Evolutionary conservation across 2,888 invertebrate genomes (phyloP), one percentile per base, ranked within the genome.

Genomic region (Liodrosophila aerea): DNA sequence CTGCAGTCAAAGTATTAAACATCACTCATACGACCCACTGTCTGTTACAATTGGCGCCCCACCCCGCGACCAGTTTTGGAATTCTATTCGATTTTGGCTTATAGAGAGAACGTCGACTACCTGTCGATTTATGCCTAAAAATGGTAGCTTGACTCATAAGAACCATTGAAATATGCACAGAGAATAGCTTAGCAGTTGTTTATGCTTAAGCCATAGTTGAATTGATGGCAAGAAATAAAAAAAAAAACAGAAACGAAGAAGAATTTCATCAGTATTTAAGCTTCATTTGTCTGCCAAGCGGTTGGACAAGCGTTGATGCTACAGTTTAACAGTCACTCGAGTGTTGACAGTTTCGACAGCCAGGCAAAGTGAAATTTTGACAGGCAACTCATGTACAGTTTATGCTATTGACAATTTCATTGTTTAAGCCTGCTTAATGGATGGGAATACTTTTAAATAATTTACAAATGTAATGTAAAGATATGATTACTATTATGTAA

Each of bases 11-110:
- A 39, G 46, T 45, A 64, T 54, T 37, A 82, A 62, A 72, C 64
- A 83, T 77, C 80, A 80, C 69, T 72, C 83, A 77, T 72, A 80
- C 57, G 76, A 53, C 71, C 71, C 64, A 54, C 46, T 59, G 69
- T 51, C 57, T 46, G 43, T n/a, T 15, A 43, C 34, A 40, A 22
- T 4, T 18, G n/a, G 13, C 39, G 47, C 47, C 36, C 44, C 31
- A 49, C 39, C 39, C 27, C 50, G 36, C 50, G 43, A 53, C 63
- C 43, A 51, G 57, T 62, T 62, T 53, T 22, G 3, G 22, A 22
- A 22, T 22, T 22, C 22, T 22, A 22, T 53, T 41, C 41, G 37
- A 62, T 62, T 67, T 67, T 46, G 62, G 53, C 49, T 62, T 47
- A 51, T 22, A 22, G 22, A 22, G 46, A 57, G 62, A 72, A 72